phyloP scores from a whole-genome alignment of 2,888 invertebrate genomes.

The Rhingia campestris region DNA sequence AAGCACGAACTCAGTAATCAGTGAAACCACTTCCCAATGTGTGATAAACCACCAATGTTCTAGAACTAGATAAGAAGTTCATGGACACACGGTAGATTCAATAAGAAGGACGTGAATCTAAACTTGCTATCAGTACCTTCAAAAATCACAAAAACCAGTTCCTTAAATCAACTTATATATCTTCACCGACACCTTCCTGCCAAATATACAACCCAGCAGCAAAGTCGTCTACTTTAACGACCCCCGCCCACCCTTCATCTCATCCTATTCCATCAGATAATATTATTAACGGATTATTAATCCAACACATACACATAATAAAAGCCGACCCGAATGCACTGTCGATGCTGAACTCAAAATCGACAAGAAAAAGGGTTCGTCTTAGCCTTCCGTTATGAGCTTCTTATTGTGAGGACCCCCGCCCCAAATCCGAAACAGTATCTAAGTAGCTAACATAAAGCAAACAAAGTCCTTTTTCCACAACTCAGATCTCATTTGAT shows the following conservation, averaged over 20 bases:
- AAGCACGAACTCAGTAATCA: too few species aligned
- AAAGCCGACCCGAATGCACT: conserved; percentile 47
- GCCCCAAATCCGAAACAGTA: conserved; percentile 44
- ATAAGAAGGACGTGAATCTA: too few species aligned
- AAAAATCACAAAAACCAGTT: too few species aligned
- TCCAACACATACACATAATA: conserved; percentile 75
- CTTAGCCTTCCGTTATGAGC: conserved; percentile 55
- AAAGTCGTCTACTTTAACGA: conserved; percentile 33
- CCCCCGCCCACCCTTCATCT: conserved; percentile 26
- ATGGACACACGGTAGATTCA: too few species aligned
- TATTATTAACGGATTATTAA: conserved; percentile 77
- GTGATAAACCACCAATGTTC: too few species aligned
- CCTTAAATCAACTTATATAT: too few species aligned
- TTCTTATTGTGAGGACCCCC: conserved; percentile 45
- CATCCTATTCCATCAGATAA: conserved; percentile 75
- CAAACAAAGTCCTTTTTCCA: conserved; percentile 74
- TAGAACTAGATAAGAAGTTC: too few species aligned
- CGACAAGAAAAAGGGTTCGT: conserved; percentile 58
- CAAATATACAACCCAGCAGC: not conserved
- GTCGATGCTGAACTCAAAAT: conserved; percentile 39
- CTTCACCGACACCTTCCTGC: not conserved
- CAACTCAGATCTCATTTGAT: conserved; percentile 76
- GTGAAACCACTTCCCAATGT: too few species aligned
- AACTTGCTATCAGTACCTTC: too few species aligned
- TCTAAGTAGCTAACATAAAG: conserved; percentile 69